Conservation (phyloP, 2,888 invertebrate genomes). For the Barypeithes pellucidus region DNA sequence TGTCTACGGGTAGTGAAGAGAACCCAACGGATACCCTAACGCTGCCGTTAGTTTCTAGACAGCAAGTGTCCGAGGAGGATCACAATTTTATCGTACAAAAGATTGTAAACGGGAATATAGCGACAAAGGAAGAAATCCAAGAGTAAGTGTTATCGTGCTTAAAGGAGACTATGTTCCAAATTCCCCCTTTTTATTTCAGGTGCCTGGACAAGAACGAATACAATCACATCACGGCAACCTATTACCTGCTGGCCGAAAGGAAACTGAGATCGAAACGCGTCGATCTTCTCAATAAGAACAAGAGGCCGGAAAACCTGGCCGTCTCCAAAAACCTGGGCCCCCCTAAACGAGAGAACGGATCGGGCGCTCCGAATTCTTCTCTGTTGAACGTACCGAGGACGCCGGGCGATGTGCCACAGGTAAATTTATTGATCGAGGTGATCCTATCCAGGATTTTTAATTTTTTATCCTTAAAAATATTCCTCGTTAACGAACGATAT, state of each 20-base stretch:
- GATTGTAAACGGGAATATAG: constrained; percentile 97
- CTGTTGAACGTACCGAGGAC: constrained; percentile 78
- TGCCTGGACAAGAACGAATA: constrained; percentile 96
- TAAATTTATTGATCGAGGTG: too few species aligned
- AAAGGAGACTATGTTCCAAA: too few species aligned
- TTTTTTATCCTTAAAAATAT: too few species aligned
- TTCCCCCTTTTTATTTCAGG: constrained; percentile 68
- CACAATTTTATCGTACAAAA: constrained; percentile 93
- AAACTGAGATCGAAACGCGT: constrained; percentile 87
- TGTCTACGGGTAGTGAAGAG: constrained; percentile 74
- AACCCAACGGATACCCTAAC: constrained; percentile 73
- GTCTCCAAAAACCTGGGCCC: constrained; percentile 62
- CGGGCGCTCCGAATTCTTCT: constrained; percentile 64
- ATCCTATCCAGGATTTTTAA: too few species aligned
- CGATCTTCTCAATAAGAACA: constrained; percentile 73
- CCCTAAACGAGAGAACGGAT: constrained; percentile 60
- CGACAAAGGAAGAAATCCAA: constrained; percentile 93
- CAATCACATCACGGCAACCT: constrained; percentile 98
- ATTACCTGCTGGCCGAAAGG: constrained; percentile 95
- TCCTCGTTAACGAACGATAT: too few species aligned
- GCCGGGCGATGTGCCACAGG: constrained; percentile 80
- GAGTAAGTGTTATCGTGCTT: constrained; percentile 75
- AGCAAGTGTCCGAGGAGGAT: constrained; percentile 93
- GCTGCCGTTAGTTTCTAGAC: constrained; percentile 89
- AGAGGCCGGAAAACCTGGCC: constrained; percentile 68